Evolutionary conservation across 64 coral and sea anemone species (phyloP), one percentile per base, ranked within the genome.

Genomic region (Platygyra sinensis): DNA sequence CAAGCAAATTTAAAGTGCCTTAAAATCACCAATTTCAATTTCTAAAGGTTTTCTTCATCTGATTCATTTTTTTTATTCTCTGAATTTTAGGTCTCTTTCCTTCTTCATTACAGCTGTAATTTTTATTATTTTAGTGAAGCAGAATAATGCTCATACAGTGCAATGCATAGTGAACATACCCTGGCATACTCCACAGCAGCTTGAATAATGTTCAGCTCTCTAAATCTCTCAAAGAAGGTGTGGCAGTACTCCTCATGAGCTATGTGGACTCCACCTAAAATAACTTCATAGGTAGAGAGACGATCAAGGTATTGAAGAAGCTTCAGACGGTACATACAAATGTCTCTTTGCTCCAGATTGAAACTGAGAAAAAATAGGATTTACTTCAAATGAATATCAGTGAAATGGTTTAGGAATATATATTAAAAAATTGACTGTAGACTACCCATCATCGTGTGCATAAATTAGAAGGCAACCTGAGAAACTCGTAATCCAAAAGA

Each of bases 241-340:
- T 80, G 83, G 59, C 85, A 84, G 54, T 98, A 98, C 73, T 94
- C 96, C 52, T 92, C 96, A 86, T 98, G 89, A 13, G 96, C 96
- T 2, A 89, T 27, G 46, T 92, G 96, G 14, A 89, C 18, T 63
- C 93, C 96, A 49, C 96, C 96, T 15, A 98, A 86, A n/a, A 98
- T 92, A 25, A 85, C 88, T 75, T 94, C 93, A 73, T 98, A 98
- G 1, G 96, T 94, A 1, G 84, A 89, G 73, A 98, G 86, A 14
- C 96, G 77, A 65, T 94, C 96, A 72, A 87, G 96, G 79, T 98
- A 98, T 25, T 94, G 92, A 25, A 98, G 82, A 31, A 98, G 59
- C 79, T 94, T 98, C 55, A 98, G 96, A 28, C 96, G 93, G 57
- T 94, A 98, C 63, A 93, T 89, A 25, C 96, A 98, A 49, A 98